phyloP scores from a whole-genome alignment of 37 sponge, comb jelly and placozoan genomes.

The Halisarca cf. caerulea region DNA sequence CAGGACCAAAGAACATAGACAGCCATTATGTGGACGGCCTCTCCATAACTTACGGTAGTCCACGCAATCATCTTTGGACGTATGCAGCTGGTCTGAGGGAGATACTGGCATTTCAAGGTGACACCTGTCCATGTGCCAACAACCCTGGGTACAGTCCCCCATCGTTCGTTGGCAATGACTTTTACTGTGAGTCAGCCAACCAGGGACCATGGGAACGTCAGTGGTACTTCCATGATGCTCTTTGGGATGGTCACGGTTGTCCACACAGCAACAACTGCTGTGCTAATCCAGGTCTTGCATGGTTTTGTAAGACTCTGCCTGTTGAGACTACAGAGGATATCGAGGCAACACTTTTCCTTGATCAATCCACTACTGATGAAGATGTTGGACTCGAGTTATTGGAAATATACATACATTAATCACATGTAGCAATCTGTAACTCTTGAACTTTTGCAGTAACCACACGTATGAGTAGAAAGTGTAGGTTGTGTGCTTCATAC shows the following conservation, averaged over 20 bases:
- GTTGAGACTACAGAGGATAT: neutral
- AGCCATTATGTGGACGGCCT: neutral
- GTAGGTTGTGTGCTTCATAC: too few relatives aligned
- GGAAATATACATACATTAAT: too few relatives aligned
- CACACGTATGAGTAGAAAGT: too few relatives aligned
- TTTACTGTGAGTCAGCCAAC: slow-evolving; percentile 20
- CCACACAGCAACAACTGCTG: slow-evolving; percentile 8
- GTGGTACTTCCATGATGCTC: slow-evolving; percentile 4
- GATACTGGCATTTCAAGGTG: neutral
- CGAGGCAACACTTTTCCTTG: neutral
- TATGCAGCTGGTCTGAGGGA: neutral
- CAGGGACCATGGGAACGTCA: neutral
- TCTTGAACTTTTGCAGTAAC: too few relatives aligned
- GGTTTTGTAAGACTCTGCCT: neutral
- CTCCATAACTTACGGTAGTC: neutral
- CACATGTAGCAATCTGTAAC: too few relatives aligned
- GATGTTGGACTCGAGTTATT: neutral
- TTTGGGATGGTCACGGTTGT: slow-evolving; percentile 29
- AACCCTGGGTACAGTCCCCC: neutral
- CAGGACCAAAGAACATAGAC: neutral
- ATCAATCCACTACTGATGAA: neutral
- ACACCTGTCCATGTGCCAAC: neutral
- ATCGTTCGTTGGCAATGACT: slow-evolving; percentile 23
- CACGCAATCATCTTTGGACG: slow-evolving; percentile 1
- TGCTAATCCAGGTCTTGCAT: neutral